Evolutionary conservation across 1,140 invertebrate genomes (phyloP), one percentile per base, ranked within the genome.

Genomic region (Drosophila watanabei): DNA sequence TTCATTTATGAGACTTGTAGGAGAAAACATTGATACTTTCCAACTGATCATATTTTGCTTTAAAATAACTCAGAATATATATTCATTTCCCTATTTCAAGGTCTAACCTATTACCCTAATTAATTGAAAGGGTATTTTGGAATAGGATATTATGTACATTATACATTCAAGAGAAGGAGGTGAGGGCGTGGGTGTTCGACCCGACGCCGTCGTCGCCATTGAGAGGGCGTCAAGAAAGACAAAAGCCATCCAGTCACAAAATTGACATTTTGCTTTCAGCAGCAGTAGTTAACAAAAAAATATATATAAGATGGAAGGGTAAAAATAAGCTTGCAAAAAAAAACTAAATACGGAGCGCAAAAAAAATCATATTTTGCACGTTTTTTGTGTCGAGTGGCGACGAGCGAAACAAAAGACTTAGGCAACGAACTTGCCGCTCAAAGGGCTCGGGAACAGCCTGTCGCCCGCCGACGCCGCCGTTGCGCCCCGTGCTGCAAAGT

Each of bases 241-340:
- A 89, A 89, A 82, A 90, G 82, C 75, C 77, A 82, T 75, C 82
- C 86, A 80, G 71, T 82, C 75, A 69, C 82, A 75, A 80, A 86
- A 91, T 91, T 90, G 87, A 90, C 86, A 90, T 90, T 90, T 90
- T 24, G 87, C 76, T 90, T 90, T 87, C 75, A 89, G 86, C 81
- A 59, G 66, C 75, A 46, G 75, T 54, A 66, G 62, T 65, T 69
- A 49, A 52, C 54, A 16, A 41, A 37, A 61, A 62, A 62, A 58
- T 9, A 20, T 9, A 45, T n/a, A 39, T 45, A 46, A 41, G 33
- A 61, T 48, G 30, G 41, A 68, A 49, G 35, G 30, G 46, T 37
- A 41, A 70, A 63, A 70, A 70, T 48, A 16, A 49, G 4, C 14
- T 49, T 14, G 24, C 3, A 46, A 46, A 46, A 7, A 13, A 8